Evolutionary conservation across 2,888 invertebrate species (phyloP).

Genomic region (Trissolcus japonicus): DNA sequence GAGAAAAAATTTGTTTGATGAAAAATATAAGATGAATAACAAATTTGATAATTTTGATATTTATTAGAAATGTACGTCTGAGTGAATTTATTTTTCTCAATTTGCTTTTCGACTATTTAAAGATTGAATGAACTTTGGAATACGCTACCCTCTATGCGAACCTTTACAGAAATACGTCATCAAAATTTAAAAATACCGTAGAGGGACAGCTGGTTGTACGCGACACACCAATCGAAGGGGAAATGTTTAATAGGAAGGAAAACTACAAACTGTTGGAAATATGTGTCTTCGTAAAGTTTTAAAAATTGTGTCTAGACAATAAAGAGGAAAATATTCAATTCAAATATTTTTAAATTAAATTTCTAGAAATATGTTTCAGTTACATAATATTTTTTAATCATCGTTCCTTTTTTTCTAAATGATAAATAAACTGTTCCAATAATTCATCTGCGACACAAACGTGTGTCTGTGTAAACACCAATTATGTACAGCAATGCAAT

Average conservation of each 20-base stretch:
- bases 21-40: too few relatives aligned
- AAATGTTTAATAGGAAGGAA: constrained; percentile 43
- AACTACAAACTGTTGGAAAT: constrained; percentile 27
- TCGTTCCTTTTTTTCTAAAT: not conserved
- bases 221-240: constrained; percentile 34
- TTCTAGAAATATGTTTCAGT: too few relatives aligned
- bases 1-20: too few relatives aligned
- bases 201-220: constrained; percentile 49
- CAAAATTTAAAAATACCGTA: constrained; percentile 54
- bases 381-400: constrained; percentile 4
- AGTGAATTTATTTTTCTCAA: too few relatives aligned
- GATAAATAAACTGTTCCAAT: not conserved
- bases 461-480: not conserved
- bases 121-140: constrained; percentile 41
- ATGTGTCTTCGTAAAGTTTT: not conserved
- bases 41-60: too few relatives aligned
- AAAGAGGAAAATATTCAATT: not conserved
- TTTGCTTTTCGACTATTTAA: constrained; percentile 2
- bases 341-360: too few relatives aligned
- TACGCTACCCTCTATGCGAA: constrained; percentile 25
- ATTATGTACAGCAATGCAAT: not conserved
- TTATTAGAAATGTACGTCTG: too few relatives aligned
- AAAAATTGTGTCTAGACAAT: not conserved
- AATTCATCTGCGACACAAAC: not conserved
- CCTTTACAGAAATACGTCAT: constrained; percentile 48